Percentiles rank a stretch among this genome's conserved stretches.
Evolutionary conservation across 2,797 vertebrate genomes (phyloP).

Genomic region (Synaphobranchus kaupii): DNA sequence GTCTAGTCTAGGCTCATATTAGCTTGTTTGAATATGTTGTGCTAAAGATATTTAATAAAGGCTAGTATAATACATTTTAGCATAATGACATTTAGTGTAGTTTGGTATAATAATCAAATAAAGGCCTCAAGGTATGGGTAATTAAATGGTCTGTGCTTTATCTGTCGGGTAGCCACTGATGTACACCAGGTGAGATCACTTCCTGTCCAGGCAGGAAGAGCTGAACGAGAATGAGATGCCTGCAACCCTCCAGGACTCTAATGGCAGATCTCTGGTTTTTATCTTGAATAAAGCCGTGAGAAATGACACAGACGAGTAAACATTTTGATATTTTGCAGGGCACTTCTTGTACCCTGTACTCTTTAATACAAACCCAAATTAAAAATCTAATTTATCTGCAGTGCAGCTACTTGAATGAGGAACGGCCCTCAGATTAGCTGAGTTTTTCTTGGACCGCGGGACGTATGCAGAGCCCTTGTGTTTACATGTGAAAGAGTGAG

Average conservation of each 20-base stretch:
- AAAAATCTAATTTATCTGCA: not conserved
- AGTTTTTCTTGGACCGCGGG: constrained; percentile 38
- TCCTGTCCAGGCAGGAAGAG: not conserved
- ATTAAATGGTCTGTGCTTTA: not conserved
- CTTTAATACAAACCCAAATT: not conserved
- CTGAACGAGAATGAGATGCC: not conserved
- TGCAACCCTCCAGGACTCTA: not conserved
- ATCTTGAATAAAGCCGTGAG: not conserved
- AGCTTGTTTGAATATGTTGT: not conserved
- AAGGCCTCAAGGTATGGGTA: not conserved
- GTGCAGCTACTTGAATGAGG: constrained; percentile 10
- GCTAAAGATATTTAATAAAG: not conserved
- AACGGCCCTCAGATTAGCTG: not conserved
- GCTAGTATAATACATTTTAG: not conserved
- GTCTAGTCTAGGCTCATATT: not conserved
- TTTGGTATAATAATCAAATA: not conserved
- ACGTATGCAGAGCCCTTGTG: constrained; percentile 28
- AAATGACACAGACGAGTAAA: not conserved
- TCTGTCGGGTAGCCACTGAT: not conserved
- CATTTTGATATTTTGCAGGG: not conserved
- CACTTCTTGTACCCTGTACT: not conserved
- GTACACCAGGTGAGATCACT: not conserved
- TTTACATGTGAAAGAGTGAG: constrained; percentile 52
- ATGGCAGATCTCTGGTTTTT: not conserved
- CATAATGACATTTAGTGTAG: not conserved